Evolutionary conservation across 2,113 vertebrate genomes (phyloP), one percentile per base, ranked within the genome.

Genomic region (Xerus inauris): DNA sequence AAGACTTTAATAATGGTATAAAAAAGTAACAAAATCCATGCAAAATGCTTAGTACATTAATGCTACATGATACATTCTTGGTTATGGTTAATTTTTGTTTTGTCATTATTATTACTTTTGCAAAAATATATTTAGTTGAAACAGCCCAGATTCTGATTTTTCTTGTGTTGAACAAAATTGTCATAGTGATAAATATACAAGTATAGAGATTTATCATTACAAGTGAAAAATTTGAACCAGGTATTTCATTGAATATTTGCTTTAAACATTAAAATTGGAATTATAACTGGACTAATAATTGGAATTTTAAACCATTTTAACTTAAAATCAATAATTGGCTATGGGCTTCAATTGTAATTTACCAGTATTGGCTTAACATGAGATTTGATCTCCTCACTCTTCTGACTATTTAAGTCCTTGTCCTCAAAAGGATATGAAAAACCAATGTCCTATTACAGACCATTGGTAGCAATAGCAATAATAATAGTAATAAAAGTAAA

Each of bases 401-500:
- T 1, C 10, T 93, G 51, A 35, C 17, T 90, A 32, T 64, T 92
- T 89, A 93, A 94, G 62, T 87, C 12, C 5, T 35, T 72, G 40
- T 67, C 28, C 54, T 28, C 35, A 45, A 49, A 95, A 93, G 5
- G 4, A 8, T 87, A 11, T 47, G 2, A n/a, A 82, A 1, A 79
- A 32, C 3, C 9, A 89, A 3, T 90, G 13, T 28, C 64, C 47
- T 91, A 38, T 11, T 0, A 16, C 47, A 94, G 28, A 35, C 62
- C 92, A 89, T 91, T 51, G 35, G 47, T 71, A 80, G 59, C n/a
- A 93, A 51, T 54, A 77, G 40, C 10, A 79, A 81, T 90, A 91
- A 84, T 67, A 94, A 71, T 57, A 47, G 40, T 14, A 14, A 94
- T 80, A 91, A 89, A 95, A 95, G 86, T n/a, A 95, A 89, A 95